These are phyloP conservation scores for Standfussiana lucernea DNA, from an alignment of 2,888 invertebrate genomes.

Conservation along the genomic window DNA sequence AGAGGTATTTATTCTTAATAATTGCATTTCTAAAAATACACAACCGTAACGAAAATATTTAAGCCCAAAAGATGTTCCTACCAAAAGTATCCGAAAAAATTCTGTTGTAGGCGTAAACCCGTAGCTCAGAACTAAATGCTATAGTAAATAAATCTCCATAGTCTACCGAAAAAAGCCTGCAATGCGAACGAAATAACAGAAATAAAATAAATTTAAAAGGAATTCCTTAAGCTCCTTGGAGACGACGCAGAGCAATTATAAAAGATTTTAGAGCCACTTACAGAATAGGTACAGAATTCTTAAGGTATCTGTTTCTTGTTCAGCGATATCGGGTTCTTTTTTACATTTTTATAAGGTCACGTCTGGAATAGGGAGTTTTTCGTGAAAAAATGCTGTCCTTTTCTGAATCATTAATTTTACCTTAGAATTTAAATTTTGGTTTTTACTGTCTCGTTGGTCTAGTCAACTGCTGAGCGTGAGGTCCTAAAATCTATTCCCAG, in stretches of 20 bases:
- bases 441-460: not conserved
- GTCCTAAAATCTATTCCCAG: too few species aligned
- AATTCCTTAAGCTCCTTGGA: slow-evolving; percentile 66
- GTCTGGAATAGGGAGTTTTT: slow-evolving; percentile 23
- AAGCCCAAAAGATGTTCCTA: not conserved
- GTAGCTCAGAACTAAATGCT: slow-evolving; percentile 35
- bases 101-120: not conserved
- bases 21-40: not conserved
- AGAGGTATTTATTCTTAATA: too few species aligned
- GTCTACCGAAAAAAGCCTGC: slow-evolving; percentile 46
- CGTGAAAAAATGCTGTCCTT: not conserved
- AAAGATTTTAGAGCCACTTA: slow-evolving; percentile 70
- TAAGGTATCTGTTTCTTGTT: slow-evolving; percentile 48
- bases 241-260: slow-evolving; percentile 74
- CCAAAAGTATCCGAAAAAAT: not conserved
- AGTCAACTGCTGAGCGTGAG: too few species aligned
- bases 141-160: slow-evolving; percentile 49
- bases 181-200: slow-evolving; percentile 56
- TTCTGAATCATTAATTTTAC: not conserved
- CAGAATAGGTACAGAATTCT: slow-evolving; percentile 45
- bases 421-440: not conserved
- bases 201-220: slow-evolving; percentile 62
- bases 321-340: slow-evolving; percentile 33
- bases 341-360: slow-evolving; percentile 49
- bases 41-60: not conserved